These are phyloP conservation scores for Tipula helvola DNA, from an alignment of 2,888 invertebrate species.

Conservation along the genomic window DNA sequence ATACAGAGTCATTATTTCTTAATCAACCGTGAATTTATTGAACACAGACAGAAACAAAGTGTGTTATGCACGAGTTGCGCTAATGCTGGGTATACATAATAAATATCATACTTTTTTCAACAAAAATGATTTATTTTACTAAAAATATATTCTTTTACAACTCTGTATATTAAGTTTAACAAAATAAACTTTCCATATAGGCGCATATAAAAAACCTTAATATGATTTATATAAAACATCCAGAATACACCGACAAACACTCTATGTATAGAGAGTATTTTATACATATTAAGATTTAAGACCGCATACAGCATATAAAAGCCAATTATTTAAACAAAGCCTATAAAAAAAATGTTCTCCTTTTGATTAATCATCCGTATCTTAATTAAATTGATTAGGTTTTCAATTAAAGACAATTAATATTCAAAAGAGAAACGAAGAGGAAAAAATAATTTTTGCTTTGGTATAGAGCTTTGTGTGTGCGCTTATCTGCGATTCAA, in stretches of 20 bases:
- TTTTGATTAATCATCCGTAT: background rate
- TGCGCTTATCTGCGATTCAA: background rate
- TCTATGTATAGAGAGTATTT: background rate
- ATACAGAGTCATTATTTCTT: background rate
- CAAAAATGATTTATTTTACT: background rate
- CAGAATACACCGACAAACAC: background rate
- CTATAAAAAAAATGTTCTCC: background rate
- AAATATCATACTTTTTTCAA: background rate
- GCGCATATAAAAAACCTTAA: background rate
- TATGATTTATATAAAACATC: background rate
- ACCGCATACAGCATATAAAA: background rate
- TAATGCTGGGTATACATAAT: background rate
- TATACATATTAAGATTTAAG: background rate
- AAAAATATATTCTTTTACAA: background rate
- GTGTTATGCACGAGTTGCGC: background rate
- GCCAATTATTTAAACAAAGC: background rate
- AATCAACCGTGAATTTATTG: background rate
- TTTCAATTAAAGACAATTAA: background rate
- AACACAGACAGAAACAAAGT: background rate
- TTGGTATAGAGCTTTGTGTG: background rate
- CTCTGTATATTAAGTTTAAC: background rate
- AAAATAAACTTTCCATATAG: background rate
- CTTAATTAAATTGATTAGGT: background rate
- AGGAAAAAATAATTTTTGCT: background rate
- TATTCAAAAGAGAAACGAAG: background rate